Base-by-base conservation (phyloP, 2,797 vertebrate species). In the Danio kyathit region DNA sequence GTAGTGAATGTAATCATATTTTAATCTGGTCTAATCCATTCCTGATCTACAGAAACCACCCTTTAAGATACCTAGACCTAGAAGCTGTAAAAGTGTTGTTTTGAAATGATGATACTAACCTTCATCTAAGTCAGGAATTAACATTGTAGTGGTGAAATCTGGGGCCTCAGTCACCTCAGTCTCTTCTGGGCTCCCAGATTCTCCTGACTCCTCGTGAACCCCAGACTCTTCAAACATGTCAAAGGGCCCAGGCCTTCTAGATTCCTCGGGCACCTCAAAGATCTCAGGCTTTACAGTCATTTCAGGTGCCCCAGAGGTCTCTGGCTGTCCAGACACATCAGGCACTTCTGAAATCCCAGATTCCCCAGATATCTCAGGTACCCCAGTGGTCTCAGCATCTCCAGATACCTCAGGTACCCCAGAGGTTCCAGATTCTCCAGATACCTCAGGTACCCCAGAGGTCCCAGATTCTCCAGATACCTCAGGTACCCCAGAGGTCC, bases 81-180 rank as follows among this genome's bases (percentile, higher is more conserved):
- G 13, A 74, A 59, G 61, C 57, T 6, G 65, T 69, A 10, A 41
- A 38, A 46, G 61, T 46, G 13, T 46, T 54, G 38, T 49, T 40
- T 52, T 60, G 21, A 57, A 67, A 29, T 65, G 41, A 73, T 86
- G 48, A 86, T 93, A 95, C 94, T 94, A 91, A 95, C 94, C 94
- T 94, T 91, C 51, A 67, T 86, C 86, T 87, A 65, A 73, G 76
- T 82, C 84, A 82, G 90, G 89, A 49, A 90, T 63, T 79, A 92
- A 79, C 84, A 83, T 87, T 67, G 92, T 84, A 67, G 19, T 40
- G 10, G 70, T 79, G 76, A 85, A 17, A 17, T 54, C 83, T 79
- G 73, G 73, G 14, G 63, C 78, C 40, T 60, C 69, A 41, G 83
- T 70, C 65, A 60, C 76, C 61, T 19, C 82, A 85, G 74, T 29